phyloP scores from a whole-genome alignment of 2,113 vertebrate genomes.

The Arizona elegans region DNA sequence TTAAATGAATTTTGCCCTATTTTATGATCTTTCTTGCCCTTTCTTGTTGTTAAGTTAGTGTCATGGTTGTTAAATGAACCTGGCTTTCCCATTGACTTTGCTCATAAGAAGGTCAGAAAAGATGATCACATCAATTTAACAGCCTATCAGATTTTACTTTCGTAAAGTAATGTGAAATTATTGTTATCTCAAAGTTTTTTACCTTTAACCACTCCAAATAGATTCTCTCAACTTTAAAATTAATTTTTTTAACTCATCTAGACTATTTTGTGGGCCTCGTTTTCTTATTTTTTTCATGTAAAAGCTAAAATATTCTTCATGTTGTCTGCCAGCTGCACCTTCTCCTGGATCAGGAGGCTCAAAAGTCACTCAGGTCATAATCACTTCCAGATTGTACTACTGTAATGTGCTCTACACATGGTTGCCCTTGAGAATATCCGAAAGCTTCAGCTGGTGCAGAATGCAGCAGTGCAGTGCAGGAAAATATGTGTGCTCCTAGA shows the following conservation, averaged over 20 bases:
- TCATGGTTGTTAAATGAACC: neutral
- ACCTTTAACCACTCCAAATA: neutral
- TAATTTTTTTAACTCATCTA: neutral
- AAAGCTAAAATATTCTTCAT: neutral
- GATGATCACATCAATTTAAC: neutral
- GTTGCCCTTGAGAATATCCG: neutral
- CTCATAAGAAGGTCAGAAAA: neutral
- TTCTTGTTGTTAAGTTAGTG: neutral
- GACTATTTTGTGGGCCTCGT: neutral
- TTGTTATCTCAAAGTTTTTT: neutral
- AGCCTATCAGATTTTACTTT: neutral
- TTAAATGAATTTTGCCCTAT: neutral
- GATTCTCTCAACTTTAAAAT: neutral
- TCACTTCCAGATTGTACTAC: neutral
- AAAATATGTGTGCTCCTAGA: too few relatives aligned
- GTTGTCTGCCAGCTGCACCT: neutral
- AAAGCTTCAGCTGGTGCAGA: too few relatives aligned
- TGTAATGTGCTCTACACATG: neutral
- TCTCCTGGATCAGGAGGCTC: neutral
- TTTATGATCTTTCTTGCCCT: neutral
- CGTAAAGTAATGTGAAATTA: neutral
- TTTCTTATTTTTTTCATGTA: neutral
- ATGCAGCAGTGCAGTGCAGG: too few relatives aligned
- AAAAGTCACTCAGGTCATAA: neutral
- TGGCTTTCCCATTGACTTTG: neutral